Evolutionary conservation across 1,140 invertebrate species (phyloP), one percentile per base, ranked within the genome.

Genomic region (Hyles vespertilio): DNA sequence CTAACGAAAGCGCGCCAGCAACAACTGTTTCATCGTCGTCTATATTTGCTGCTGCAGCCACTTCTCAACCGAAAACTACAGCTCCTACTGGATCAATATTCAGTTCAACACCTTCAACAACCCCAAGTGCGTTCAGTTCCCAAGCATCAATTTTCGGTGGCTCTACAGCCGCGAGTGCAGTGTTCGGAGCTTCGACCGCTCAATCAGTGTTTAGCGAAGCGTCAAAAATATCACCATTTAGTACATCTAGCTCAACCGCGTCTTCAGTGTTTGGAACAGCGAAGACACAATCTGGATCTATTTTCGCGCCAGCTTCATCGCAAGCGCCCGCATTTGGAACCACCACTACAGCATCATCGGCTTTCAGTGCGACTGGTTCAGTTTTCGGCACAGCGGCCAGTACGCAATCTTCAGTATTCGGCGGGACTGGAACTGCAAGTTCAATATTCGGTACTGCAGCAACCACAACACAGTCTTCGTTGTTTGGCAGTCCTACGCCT

Each of bases 41-140:
- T 52, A 67, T 82, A 62, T 84, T 84, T 46, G 72, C 71, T 5
- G 60, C 75, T 34, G 69, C 77, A 0, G 69, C 67, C 1, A 63
- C 68, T 9, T 70, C 76, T 6, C 65, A 65, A 61, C n/a, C 64
- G 22, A 61, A 55, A 44, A 65, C 52, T 10, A 62, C 70, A 12
- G 57, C 69, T 22, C 63, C 63, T 51, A 32, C 65, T n/a, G 61
- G 59, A 7, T 69, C 68, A 0, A 51, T 67, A 33, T 70, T 67
- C 53, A 65, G 63, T 46, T 55, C 65, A 47, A 65, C 64, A 43
- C 46, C 61, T 33, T 52, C 63, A 45, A 54, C 62, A 5, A 22
- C 58, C 32, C 50, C 63, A 3, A 44, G 52, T 22, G 47, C 56
- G 8, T 48, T 61, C 51, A 55, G 61, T 48, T 53, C 72, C n/a